These are phyloP conservation scores for Pristionchus mayeri DNA, from an alignment of 2,888 invertebrate species.

Conservation along the genomic window DNA sequence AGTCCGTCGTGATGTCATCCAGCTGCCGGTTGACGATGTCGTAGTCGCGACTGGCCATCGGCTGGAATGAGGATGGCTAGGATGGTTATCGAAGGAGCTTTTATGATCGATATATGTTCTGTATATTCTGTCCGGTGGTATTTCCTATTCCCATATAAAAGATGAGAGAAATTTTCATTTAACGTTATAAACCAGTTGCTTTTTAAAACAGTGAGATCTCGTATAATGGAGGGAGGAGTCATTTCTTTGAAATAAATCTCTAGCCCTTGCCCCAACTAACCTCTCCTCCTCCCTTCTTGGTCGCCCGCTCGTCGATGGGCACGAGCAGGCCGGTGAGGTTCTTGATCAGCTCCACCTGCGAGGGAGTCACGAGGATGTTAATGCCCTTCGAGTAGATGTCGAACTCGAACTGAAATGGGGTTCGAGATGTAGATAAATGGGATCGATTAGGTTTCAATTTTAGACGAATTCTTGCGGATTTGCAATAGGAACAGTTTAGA, in stretches of 20 bases:
- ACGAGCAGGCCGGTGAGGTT: constrained; percentile 25
- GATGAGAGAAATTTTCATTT: too few species aligned
- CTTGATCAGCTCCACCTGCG: constrained; percentile 63
- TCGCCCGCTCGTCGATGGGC: constrained; percentile 6
- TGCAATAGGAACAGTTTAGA: too few species aligned
- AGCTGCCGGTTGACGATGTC: constrained; percentile 49
- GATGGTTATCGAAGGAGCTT: too few species aligned
- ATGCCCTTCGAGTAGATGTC: constrained; percentile 63
- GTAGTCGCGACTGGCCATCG: constrained; percentile 60
- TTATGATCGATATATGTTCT: too few species aligned
- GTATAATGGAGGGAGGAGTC: background rate
- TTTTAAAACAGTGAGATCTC: background rate
- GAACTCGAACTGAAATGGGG: constrained; percentile 63
- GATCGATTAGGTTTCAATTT: too few species aligned
- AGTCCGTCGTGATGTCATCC: constrained; percentile 14
- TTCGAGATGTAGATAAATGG: background rate
- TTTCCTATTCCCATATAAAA: too few species aligned
- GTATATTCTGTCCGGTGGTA: too few species aligned
- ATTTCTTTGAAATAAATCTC: background rate
- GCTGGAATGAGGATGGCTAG: constrained; percentile 34
- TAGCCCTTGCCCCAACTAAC: background rate
- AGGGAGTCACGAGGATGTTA: constrained; percentile 60
- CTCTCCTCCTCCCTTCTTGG: constrained; percentile 53
- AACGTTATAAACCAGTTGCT: too few species aligned
- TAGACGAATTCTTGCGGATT: too few species aligned